Evolutionary conservation across 2,888 invertebrate species (phyloP), one percentile per base, ranked within the genome.

Genomic region (Idaea straminata): DNA sequence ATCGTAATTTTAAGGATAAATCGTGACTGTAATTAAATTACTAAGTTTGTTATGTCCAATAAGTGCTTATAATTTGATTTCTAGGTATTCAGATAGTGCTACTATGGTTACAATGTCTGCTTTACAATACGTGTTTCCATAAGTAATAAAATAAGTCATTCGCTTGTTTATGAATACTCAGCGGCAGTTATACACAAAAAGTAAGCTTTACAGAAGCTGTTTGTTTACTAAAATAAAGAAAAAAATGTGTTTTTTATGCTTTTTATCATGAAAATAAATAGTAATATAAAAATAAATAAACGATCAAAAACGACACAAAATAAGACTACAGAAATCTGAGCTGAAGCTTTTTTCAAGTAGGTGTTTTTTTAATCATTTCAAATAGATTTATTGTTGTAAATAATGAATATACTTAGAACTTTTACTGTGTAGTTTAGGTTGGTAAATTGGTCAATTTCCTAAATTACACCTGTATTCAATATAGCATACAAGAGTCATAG

Each of bases 401-500:
- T 84, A 83, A 75, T 70, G 65, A 65, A 67, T 65, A 64, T 69
- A 69, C 66, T 68, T 72, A 72, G 71, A 69, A 70, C 64, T 76
- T 47, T 71, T 79, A 80, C 74, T 80, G 80, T 63, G 76, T 87
- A 88, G 83, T 71, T 76, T 88, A 89, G 86, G 77, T 84, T 85
- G 85, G 84, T 90, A 88, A 89, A 85, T 87, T 85, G 81, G 90
- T 91, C 91, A 91, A 91, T 91, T 91, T 85, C 83, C 81, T 85
- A 79, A 80, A 76, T 79, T 83, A 81, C 76, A 84, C 78, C 79
- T 84, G 79, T 83, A 79, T 84, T 80, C 81, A 82, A 79, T 81
- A 77, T 84, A 83, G 78, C 77, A 76, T 74, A 74, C 80, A 77
- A 79, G 77, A 76, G 80, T 78, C 74, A 81, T 84, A 85, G 86